These are phyloP conservation scores for Spatulosminthurus flaviceps DNA, from an alignment of 2,888 invertebrate species.

Conservation along the genomic window DNA sequence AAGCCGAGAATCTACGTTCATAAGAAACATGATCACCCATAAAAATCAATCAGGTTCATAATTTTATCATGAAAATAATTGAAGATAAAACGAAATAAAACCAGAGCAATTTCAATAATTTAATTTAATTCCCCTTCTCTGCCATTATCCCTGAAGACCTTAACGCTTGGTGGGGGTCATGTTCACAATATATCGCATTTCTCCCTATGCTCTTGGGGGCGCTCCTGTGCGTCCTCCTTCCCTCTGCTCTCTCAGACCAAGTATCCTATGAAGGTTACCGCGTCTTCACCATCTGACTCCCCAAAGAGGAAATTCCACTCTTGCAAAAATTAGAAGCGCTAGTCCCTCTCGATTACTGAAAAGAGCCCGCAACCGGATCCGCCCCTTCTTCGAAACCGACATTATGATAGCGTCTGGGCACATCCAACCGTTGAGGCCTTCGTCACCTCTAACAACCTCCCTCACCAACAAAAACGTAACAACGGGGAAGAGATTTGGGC, in stretches of 20 bases:
- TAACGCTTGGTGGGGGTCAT: no score
- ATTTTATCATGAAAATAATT: no score
- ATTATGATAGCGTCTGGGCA: constrained; percentile 47
- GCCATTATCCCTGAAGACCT: no score
- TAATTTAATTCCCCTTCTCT: no score
- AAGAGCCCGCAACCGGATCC: background rate
- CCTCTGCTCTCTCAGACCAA: background rate
- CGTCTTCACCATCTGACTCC: constrained; percentile 28
- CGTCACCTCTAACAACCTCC: background rate
- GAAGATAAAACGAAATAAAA: no score
- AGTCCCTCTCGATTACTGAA: constrained; percentile 31
- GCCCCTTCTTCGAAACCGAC: constrained; percentile 28
- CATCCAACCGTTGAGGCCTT: background rate
- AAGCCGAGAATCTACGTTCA: no score
- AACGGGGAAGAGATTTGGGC: constrained; percentile 27
- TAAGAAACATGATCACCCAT: no score
- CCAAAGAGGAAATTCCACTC: background rate
- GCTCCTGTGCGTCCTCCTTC: background rate
- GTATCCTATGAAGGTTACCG: constrained; percentile 28
- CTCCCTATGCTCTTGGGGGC: background rate
- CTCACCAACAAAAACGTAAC: background rate
- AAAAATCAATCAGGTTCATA: no score
- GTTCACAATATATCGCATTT: background rate
- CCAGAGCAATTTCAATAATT: no score
- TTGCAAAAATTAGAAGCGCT: background rate